Conservation (phyloP, 1,140 invertebrate species). For the Hormaphis cornu region DNA sequence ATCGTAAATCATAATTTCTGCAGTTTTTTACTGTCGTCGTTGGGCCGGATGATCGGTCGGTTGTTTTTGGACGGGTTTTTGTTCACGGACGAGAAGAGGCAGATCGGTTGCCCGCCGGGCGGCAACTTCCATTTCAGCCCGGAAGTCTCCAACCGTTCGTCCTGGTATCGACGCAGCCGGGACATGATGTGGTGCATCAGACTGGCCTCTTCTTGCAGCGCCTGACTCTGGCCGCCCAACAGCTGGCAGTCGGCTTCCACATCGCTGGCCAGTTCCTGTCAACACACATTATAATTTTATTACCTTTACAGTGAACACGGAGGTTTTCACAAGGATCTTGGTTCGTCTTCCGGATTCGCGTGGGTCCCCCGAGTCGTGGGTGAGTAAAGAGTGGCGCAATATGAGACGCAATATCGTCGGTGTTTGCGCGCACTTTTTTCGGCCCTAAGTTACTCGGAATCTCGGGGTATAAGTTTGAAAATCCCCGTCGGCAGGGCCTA, state of each 20-base stretch:
- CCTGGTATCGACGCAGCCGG: constrained; percentile 49
- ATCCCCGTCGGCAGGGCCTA: too few relatives aligned
- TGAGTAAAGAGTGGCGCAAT: too few relatives aligned
- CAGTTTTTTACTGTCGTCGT: constrained; percentile 55
- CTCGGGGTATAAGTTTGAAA: too few relatives aligned
- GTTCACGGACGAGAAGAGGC: constrained; percentile 50
- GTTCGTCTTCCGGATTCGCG: too few relatives aligned
- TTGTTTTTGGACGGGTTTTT: constrained; percentile 42
- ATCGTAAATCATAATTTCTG: not conserved
- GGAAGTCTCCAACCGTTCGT: constrained; percentile 45
- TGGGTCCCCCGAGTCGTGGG: too few relatives aligned
- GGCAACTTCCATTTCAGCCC: constrained; percentile 62
- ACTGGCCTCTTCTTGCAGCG: constrained; percentile 48
- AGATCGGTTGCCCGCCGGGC: constrained; percentile 56
- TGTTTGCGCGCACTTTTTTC: too few relatives aligned
- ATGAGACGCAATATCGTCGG: too few relatives aligned
- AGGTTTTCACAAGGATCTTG: too few relatives aligned
- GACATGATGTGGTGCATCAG: constrained; percentile 59
- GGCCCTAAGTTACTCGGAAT: too few relatives aligned
- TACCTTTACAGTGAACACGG: too few relatives aligned
- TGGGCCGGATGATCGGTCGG: constrained; percentile 51
- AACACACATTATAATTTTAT: too few relatives aligned
- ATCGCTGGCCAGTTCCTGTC: constrained; percentile 59
- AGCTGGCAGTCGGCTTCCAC: constrained; percentile 53
- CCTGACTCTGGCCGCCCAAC: constrained; percentile 44